Conservation (phyloP, 2,888 invertebrate genomes). For the Achlya flavicornis region DNA sequence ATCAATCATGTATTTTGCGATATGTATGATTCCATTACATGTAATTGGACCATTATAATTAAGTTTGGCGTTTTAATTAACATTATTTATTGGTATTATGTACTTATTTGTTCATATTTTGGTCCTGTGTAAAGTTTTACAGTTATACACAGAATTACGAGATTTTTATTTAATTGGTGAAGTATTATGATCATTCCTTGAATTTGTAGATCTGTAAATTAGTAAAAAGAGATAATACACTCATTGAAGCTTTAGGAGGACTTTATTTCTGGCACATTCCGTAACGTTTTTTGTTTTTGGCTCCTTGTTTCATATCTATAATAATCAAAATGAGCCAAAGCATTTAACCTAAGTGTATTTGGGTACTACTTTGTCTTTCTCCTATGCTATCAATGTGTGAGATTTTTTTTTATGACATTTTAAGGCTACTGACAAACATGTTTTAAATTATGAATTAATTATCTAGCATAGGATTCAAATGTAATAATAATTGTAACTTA, state of each 20-base stretch:
- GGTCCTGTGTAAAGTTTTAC: conserved; percentile 15
- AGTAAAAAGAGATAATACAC: background rate
- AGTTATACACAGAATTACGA: background rate
- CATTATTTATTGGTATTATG: conserved; percentile 33
- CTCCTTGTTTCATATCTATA: too few species aligned
- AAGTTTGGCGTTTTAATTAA: conserved; percentile 4
- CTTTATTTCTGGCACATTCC: background rate
- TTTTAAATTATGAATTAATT: conserved; percentile 55
- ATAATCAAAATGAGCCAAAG: too few species aligned
- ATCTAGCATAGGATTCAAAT: conserved; percentile 33
- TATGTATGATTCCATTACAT: conserved; percentile 6
- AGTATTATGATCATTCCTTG: conserved; percentile 43
- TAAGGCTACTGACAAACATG: conserved; percentile 47
- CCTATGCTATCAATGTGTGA: background rate
- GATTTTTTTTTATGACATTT: conserved; percentile 21
- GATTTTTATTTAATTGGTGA: conserved; percentile 19
- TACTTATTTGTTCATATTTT: conserved; percentile 15
- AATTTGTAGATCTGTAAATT: conserved; percentile 23
- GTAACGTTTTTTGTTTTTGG: background rate
- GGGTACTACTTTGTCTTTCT: background rate
- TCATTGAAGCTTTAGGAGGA: background rate
- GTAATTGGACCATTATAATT: conserved; percentile 4
- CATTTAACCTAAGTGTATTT: too few species aligned
- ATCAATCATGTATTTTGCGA: conserved; percentile 32
- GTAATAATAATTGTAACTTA: conserved; percentile 35